Base-by-base conservation (phyloP, 2,797 vertebrate genomes). In the Hephaestus fuliginosus region DNA sequence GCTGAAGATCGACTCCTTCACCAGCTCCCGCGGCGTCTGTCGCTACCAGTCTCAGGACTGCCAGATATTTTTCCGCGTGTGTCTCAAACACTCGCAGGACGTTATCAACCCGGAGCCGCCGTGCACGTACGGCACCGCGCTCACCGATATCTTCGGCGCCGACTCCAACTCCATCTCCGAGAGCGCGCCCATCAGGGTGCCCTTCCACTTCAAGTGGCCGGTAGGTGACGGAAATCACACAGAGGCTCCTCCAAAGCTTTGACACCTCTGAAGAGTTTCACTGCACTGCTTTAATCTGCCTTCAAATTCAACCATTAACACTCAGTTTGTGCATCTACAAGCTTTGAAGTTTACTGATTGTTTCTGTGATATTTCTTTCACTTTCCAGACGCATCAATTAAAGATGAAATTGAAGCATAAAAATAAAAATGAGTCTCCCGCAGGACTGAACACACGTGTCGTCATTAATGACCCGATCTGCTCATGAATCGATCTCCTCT, bases 121-220 rank as follows among this genome's bases (percentile, higher is more conserved):
- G 36, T 98, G 97, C 91, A 96, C 96, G 0, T 96, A 97, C 78
- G 97, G 97, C 4, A 89, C 90, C 0, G 96, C 94, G 36, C 82
- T 90, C 46, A 96, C 95, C 0, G 93, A 94, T 0, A 86, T 93
- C n/a, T 86, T 96, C 36, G 88, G 85, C 0, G 81, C 92, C 0
- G 95, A 96, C 60, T 76, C 92, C 6, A 83, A 82, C 43, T 92
- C 94, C 41, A 85, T 97, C 25, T 85, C 94, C 30, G 86, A 28
- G 10, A 95, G 95, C 20, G 91, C 83, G 1, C 94, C 95, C 10
- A 82, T 97, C 78, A 91, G 88, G 1, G 93, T 97, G n/a, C 95
- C 94, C 0, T 95, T 98, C 52, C 83, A 73, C 9, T 97, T 97
- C 84, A 96, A 96, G 86, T 98, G 97, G 97, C 97, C 97, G 93